Conservation (phyloP, 2,797 vertebrate species). For the Syngnathus acus region DNA sequence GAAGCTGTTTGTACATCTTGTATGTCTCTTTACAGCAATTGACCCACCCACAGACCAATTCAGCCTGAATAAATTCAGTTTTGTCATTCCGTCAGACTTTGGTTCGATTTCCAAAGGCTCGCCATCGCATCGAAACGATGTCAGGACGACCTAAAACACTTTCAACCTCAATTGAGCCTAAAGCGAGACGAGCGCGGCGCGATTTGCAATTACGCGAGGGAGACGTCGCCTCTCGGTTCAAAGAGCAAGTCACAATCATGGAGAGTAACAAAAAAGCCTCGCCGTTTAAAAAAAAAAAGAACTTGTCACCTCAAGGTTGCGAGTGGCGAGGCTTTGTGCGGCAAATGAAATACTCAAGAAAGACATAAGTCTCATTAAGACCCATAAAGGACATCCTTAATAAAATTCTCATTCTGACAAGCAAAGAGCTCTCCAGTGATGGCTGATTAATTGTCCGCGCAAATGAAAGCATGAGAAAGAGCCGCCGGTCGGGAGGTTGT, state of each 20-base stretch:
- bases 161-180: slow-evolving; percentile 57
- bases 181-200: slow-evolving; percentile 53
- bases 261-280: slow-evolving; percentile 47
- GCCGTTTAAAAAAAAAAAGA: slow-evolving; percentile 38
- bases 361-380: slow-evolving; percentile 78
- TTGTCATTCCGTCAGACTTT: not conserved
- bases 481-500: slow-evolving; percentile 48
- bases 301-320: slow-evolving; percentile 65
- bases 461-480: slow-evolving; percentile 69
- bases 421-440: slow-evolving; percentile 71
- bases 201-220: slow-evolving; percentile 33
- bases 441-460: slow-evolving; percentile 76
- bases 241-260: slow-evolving; percentile 48
- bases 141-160: slow-evolving; percentile 57
- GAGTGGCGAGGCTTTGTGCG: slow-evolving; percentile 57
- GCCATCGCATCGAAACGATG: slow-evolving; percentile 12
- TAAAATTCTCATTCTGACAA: slow-evolving; percentile 75
- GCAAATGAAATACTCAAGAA: slow-evolving; percentile 75
- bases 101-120: not conserved
- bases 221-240: slow-evolving; percentile 34
- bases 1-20: too few species aligned
- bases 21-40: too few species aligned
- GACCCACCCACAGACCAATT: too few species aligned
- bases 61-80: not conserved
- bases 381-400: slow-evolving; percentile 75